These are phyloP conservation scores for Barnardius zonarius DNA, from an alignment of 2,113 vertebrate species.

Conservation along the genomic window DNA sequence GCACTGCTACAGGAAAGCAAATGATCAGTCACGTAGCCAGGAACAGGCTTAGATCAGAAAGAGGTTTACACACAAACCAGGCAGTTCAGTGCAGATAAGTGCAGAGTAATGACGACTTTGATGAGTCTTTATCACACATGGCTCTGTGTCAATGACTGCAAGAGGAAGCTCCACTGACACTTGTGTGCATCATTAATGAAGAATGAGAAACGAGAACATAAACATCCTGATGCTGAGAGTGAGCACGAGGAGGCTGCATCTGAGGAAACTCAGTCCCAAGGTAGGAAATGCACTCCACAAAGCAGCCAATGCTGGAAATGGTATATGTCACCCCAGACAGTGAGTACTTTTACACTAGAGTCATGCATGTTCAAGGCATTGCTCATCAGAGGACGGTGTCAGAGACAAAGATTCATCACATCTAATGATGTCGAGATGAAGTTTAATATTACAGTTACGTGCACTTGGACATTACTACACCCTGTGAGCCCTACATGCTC, in stretches of 20 bases:
- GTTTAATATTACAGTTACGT: conserved; percentile 36
- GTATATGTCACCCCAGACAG: not conserved
- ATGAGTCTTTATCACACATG: conserved; percentile 49
- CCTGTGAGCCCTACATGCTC: not conserved
- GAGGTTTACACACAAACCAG: conserved; percentile 31
- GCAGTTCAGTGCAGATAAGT: conserved; percentile 15
- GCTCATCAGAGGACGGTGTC: not conserved
- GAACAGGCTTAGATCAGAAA: conserved; percentile 35
- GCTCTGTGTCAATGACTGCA: not conserved
- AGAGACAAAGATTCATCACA: conserved; percentile 8
- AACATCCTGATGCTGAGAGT: not conserved
- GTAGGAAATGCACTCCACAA: not conserved
- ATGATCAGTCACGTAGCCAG: not conserved
- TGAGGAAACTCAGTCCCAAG: not conserved
- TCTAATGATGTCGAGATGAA: conserved; percentile 1
- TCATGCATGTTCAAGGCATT: not conserved
- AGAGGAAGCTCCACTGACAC: not conserved
- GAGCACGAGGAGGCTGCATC: not conserved
- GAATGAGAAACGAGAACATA: not conserved
- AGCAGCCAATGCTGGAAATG: not conserved
- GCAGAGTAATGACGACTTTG: conserved; percentile 27
- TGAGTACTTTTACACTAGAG: not conserved
- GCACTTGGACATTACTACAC: not conserved
- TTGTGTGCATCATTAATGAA: not conserved
- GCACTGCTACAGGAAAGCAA: conserved; percentile 14